Evolutionary conservation across 1,140 invertebrate genomes (phyloP).

Genomic region (Drosophila lacteicornis): DNA sequence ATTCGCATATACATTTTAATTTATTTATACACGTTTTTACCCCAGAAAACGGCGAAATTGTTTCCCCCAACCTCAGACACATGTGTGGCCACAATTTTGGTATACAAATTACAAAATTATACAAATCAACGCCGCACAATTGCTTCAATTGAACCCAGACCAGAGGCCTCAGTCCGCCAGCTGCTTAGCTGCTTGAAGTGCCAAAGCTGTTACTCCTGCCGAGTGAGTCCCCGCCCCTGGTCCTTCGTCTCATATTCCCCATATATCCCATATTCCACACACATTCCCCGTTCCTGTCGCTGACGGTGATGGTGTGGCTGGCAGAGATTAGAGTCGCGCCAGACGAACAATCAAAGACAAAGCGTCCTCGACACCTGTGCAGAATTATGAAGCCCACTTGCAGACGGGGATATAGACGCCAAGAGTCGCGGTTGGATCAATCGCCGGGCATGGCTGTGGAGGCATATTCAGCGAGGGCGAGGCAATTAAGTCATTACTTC

Average conservation of each 20-base stretch:
- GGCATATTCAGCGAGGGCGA: constrained; percentile 32
- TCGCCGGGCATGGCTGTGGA: constrained; percentile 1
- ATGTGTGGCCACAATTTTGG: constrained; percentile 77
- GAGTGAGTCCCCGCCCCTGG: too few species aligned
- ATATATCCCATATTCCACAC: neutral
- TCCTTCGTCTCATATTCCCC: neutral
- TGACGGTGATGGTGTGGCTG: constrained; percentile 63
- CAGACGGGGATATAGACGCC: constrained; percentile 25
- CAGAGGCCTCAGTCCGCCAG: constrained; percentile 11
- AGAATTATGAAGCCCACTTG: constrained; percentile 70
- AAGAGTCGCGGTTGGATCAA: constrained; percentile 41
- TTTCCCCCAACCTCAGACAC: constrained; percentile 52
- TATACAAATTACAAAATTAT: constrained; percentile 84
- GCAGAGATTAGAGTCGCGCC: constrained; percentile 75
- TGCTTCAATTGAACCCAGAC: constrained; percentile 77
- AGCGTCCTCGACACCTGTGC: constrained; percentile 74
- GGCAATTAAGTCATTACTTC: constrained; percentile 82
- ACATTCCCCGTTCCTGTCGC: neutral
- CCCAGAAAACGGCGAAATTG: constrained; percentile 47
- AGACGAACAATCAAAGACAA: constrained; percentile 77
- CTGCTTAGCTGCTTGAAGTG: constrained; percentile 44
- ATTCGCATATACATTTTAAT: constrained; percentile 63
- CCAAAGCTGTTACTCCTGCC: constrained; percentile 22
- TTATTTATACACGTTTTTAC: constrained; percentile 74
- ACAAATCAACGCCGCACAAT: constrained; percentile 81